These are phyloP conservation scores for Carapus acus DNA, from an alignment of 2,797 vertebrate genomes.

Conservation along the genomic window DNA sequence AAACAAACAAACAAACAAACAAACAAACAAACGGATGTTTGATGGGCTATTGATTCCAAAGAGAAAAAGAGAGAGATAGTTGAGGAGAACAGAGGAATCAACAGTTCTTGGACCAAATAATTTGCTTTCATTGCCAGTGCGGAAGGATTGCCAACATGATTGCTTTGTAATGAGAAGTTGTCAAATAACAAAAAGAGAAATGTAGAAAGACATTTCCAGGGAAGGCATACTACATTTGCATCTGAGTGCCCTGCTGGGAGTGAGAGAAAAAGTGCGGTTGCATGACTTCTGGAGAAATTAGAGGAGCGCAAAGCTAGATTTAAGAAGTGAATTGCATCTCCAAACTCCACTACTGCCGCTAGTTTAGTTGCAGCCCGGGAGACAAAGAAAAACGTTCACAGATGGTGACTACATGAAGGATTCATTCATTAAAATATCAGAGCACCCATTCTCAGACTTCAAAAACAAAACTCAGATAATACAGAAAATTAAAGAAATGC, in stretches of 20 bases:
- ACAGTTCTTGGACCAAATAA: too few species aligned
- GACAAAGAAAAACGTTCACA: conserved; percentile 5
- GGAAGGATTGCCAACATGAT: too few species aligned
- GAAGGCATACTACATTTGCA: conserved; percentile 16
- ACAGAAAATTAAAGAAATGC: conserved; percentile 8
- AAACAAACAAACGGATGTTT: too few species aligned
- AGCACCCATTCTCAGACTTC: conserved; percentile 4
- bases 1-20: too few species aligned
- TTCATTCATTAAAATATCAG: conserved; percentile 8
- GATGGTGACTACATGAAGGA: conserved; percentile 13
- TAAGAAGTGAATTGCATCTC: conserved; percentile 6
- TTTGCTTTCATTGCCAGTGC: too few species aligned
- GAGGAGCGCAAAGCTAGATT: conserved; percentile 1
- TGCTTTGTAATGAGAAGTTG: too few species aligned
- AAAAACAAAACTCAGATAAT: conserved; percentile 12
- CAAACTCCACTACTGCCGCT: not conserved
- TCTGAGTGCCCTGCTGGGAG: conserved; percentile 4
- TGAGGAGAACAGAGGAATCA: too few species aligned
- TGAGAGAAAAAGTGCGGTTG: not conserved
- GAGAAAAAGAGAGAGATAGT: too few species aligned
- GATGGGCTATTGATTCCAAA: too few species aligned
- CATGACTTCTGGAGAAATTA: not conserved
- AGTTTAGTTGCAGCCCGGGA: conserved; percentile 11
- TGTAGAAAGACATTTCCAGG: conserved; percentile 28
- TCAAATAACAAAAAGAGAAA: conserved; percentile 29